Evolutionary conservation across 30 jellyfish, hydroid and myxozoan genomes (phyloP).

Genomic region (Pelagia noctiluca): DNA sequence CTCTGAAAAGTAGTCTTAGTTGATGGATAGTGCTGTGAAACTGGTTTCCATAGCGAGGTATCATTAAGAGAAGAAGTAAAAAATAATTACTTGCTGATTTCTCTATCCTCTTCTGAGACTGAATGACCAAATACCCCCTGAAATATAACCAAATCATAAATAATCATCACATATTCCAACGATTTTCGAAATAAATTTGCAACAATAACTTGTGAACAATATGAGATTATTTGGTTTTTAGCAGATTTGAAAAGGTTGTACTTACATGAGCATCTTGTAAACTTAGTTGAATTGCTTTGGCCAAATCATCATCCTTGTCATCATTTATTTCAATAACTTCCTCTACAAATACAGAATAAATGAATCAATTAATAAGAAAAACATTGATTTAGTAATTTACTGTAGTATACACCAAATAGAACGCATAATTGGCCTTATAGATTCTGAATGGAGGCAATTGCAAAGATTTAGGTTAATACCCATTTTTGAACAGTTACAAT

Average conservation of each 20-base stretch:
- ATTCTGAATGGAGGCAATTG: no score
- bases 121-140: conserved; percentile 48
- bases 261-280: conserved; percentile 59
- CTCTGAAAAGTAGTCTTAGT: no score
- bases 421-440: no score
- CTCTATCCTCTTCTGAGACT: conserved; percentile 63
- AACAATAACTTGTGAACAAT: no score
- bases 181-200: no score
- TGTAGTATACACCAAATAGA: no score
- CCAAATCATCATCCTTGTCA: conserved; percentile 75
- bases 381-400: no score
- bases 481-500: no score
- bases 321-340: conserved; percentile 68
- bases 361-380: no score
- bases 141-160: neutral
- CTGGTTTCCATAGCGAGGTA: neutral
- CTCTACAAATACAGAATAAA: conserved; percentile 18
- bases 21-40: neutral
- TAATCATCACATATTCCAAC: neutral
- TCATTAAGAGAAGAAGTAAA: neutral
- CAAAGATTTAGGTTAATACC: no score
- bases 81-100: conserved; percentile 48
- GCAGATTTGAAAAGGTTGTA: no score
- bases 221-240: no score
- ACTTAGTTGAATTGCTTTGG: conserved; percentile 68